Percentiles rank a stretch among this genome's conserved stretches.
Evolutionary conservation across 2,113 vertebrate species (phyloP).

Genomic region (Actenoides lindsayi): DNA sequence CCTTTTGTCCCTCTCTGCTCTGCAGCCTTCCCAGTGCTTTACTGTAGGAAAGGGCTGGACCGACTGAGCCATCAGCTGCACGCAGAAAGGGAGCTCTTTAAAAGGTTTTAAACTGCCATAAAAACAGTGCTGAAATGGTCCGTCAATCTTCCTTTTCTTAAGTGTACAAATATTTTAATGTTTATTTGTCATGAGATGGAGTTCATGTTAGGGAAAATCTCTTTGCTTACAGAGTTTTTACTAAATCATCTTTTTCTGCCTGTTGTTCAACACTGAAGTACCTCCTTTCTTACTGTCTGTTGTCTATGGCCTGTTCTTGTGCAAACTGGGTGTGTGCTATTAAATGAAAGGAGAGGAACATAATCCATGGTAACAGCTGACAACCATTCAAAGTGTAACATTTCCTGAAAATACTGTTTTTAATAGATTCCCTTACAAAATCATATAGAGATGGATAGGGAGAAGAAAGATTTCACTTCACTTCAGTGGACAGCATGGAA

Average conservation of each 20-base stretch:
- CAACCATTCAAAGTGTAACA: not conserved
- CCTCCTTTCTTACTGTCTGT: not conserved
- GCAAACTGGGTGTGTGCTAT: not conserved
- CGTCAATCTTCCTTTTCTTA: not conserved
- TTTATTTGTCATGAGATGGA: not conserved
- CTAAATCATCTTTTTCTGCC: not conserved
- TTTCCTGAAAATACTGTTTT: not conserved
- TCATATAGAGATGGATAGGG: not conserved
- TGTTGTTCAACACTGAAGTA: not conserved
- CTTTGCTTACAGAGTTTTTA: not conserved
- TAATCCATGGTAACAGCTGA: not conserved
- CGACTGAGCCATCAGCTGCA: not conserved
- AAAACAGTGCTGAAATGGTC: not conserved
- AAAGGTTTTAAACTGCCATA: not conserved
- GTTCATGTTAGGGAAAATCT: not conserved
- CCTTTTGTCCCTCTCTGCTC: not conserved
- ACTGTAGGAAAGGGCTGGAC: not conserved
- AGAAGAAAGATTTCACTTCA: not conserved
- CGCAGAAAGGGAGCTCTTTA: not conserved
- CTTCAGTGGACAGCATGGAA: not conserved
- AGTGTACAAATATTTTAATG: not conserved
- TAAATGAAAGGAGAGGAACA: not conserved
- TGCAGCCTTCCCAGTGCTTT: fast-evolving
- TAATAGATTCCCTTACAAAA: not conserved
- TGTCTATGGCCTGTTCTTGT: not conserved